phyloP scores from a whole-genome alignment of 2,113 vertebrate genomes.

The Tichodroma muraria region DNA sequence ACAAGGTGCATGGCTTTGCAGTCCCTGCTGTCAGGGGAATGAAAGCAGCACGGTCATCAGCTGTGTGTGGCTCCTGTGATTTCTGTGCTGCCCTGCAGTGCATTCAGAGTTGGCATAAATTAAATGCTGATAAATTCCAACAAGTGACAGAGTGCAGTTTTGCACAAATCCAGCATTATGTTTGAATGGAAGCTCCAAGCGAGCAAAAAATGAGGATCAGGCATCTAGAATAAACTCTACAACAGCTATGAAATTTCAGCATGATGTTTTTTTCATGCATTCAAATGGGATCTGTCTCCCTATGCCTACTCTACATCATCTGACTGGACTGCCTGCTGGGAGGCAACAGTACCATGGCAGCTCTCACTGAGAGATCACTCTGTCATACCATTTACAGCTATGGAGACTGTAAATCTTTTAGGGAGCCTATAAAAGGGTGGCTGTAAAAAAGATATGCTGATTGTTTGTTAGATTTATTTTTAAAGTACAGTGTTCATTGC shows the following conservation, averaged over 20 bases:
- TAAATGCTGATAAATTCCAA: constrained; percentile 40
- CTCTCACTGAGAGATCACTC: constrained; percentile 47
- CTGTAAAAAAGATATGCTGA: background rate
- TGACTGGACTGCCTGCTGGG: constrained; percentile 60
- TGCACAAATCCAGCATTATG: constrained; percentile 4
- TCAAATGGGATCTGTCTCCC: constrained; percentile 60
- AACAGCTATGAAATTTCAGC: constrained; percentile 59
- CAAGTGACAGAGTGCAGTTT: background rate
- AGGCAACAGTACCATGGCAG: constrained; percentile 38
- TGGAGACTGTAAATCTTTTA: constrained; percentile 32
- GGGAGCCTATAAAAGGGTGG: constrained; percentile 9
- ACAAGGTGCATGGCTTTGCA: background rate
- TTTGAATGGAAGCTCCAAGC: constrained; percentile 27
- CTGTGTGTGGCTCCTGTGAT: background rate
- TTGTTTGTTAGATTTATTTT: constrained; percentile 34
- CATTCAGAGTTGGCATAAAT: background rate
- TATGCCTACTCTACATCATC: constrained; percentile 34
- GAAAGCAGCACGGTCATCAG: background rate
- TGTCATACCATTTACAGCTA: constrained; percentile 28
- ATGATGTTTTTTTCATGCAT: constrained; percentile 67
- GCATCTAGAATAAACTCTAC: constrained; percentile 24
- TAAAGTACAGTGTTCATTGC: background rate
- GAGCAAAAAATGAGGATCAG: constrained; percentile 33
- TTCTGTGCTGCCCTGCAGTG: background rate
- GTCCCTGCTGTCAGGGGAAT: background rate